These are phyloP conservation scores for Agapornis roseicollis DNA, from an alignment of 2,113 vertebrate genomes.

Conservation along the genomic window DNA sequence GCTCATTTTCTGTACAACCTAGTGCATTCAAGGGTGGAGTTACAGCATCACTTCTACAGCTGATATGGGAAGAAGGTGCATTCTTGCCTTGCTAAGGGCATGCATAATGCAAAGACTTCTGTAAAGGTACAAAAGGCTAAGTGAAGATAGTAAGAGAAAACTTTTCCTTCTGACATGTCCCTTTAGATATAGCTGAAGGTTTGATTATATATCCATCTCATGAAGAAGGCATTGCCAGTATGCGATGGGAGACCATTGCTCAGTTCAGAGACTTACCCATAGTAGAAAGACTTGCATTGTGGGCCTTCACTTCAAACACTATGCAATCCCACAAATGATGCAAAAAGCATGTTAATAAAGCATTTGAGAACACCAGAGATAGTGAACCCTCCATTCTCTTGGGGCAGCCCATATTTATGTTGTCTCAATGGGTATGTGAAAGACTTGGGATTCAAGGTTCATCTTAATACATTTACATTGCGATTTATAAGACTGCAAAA, in stretches of 20 bases:
- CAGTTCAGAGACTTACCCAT: not conserved
- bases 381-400: not conserved
- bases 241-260: not conserved
- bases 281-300: not conserved
- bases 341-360: not conserved
- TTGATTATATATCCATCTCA: not conserved
- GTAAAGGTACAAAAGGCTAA: not conserved
- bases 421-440: not conserved
- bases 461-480: not conserved
- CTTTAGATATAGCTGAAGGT: not conserved
- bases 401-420: not conserved
- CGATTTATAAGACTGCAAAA: slow-evolving; percentile 33
- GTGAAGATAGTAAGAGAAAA: not conserved
- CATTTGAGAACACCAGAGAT: not conserved
- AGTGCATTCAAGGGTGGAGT: not conserved
- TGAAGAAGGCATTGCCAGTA: not conserved
- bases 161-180: not conserved
- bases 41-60: not conserved
- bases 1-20: not conserved
- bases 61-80: not conserved
- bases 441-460: slow-evolving; percentile 13
- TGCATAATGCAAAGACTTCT: not conserved
- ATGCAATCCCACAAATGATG: not conserved
- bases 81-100: not conserved
- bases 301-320: not conserved